Evolutionary conservation across 2,888 invertebrate genomes (phyloP).

Genomic region (Stratiomys singularior): DNA sequence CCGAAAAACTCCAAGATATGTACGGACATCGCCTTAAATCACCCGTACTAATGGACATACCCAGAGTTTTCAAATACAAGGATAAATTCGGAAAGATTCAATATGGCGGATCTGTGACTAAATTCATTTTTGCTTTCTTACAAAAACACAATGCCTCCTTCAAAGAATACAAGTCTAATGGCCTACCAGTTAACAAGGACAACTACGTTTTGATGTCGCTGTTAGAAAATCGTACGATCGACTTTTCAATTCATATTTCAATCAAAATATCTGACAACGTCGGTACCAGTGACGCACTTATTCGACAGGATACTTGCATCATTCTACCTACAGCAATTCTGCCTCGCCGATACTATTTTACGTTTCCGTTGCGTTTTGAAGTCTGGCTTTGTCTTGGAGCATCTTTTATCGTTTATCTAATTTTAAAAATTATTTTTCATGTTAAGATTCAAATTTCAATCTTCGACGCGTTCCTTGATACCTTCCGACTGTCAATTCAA

Average conservation of each 20-base stretch:
- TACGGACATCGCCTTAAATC: not conserved
- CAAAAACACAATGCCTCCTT: slow-evolving; percentile 4
- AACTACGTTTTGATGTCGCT: not conserved
- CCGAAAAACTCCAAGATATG: not conserved
- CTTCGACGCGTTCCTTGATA: not conserved
- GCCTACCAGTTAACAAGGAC: not conserved
- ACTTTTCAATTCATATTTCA: slow-evolving; percentile 4
- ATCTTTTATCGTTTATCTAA: not conserved
- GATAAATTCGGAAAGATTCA: not conserved
- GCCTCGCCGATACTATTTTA: not conserved
- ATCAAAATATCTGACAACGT: not conserved
- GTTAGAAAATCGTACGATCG: not conserved
- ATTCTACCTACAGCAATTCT: not conserved
- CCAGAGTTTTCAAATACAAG: slow-evolving; percentile 5
- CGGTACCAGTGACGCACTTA: not conserved
- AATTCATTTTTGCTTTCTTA: not conserved
- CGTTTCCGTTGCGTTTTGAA: not conserved
- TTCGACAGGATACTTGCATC: not conserved
- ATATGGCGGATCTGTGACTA: slow-evolving; percentile 5
- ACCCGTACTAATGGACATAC: not conserved
- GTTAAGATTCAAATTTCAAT: not conserved
- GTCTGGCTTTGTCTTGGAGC: not conserved
- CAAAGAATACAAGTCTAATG: not conserved
- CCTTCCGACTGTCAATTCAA: not conserved
- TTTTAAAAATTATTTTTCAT: not conserved